These are phyloP conservation scores for Perizoma affinitatum DNA, from an alignment of 2,888 invertebrate species.

Conservation along the genomic window DNA sequence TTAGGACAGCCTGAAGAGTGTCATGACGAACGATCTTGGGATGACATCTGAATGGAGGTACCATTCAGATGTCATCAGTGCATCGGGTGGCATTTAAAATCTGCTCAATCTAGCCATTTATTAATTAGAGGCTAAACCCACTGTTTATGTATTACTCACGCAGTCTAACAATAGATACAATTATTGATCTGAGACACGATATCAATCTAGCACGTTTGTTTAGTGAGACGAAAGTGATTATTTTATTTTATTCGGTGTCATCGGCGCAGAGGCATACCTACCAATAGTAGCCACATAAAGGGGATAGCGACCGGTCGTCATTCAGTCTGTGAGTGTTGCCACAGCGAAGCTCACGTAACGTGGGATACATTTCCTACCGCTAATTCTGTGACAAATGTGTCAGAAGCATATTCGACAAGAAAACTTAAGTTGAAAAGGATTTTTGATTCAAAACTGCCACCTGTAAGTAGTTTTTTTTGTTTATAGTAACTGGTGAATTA, in stretches of 20 bases:
- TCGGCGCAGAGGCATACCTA: slow-evolving; percentile 66
- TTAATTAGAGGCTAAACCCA: too few relatives aligned
- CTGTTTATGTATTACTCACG: too few relatives aligned
- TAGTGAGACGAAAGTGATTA: slow-evolving; percentile 35
- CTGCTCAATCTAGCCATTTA: too few relatives aligned
- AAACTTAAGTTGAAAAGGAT: slow-evolving; percentile 9
- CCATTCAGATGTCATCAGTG: too few relatives aligned
- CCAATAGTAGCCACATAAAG: slow-evolving; percentile 73
- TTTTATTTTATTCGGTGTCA: slow-evolving; percentile 51
- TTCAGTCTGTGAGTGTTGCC: slow-evolving; percentile 64
- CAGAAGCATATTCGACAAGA: slow-evolving; percentile 1
- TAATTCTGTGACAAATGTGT: slow-evolving; percentile 20
- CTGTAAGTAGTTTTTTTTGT: slow-evolving; percentile 40
- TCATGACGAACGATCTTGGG: too few relatives aligned
- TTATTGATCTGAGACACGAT: slow-evolving; percentile 1
- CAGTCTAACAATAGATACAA: background rate
- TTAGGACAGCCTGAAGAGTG: too few relatives aligned
- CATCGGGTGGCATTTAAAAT: too few relatives aligned
- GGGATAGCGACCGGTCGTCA: slow-evolving; percentile 73
- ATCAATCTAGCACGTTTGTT: slow-evolving; percentile 5
- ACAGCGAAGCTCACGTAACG: slow-evolving; percentile 51
- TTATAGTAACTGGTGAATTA: slow-evolving; percentile 13
- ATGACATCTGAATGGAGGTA: too few relatives aligned
- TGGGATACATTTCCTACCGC: slow-evolving; percentile 11
- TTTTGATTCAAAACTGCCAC: slow-evolving; percentile 21